phyloP scores from a whole-genome alignment of 2,888 invertebrate species.

The Tetanocera ferruginea region DNA sequence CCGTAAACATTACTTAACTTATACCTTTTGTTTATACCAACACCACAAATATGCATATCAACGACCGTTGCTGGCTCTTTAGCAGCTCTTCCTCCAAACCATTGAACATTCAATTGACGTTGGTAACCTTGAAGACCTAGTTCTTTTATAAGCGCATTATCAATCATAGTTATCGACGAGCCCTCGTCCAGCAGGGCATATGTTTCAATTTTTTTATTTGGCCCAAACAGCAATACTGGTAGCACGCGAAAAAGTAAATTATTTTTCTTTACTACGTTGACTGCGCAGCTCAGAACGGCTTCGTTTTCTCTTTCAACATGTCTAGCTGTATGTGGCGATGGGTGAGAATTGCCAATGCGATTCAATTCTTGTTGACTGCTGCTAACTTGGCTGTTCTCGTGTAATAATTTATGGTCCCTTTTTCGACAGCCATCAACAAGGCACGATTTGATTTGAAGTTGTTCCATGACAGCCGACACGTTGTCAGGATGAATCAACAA shows the following conservation, averaged over 20 bases:
- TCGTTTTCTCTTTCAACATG: not conserved
- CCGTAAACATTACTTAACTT: slow-evolving; percentile 33
- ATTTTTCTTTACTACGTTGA: not conserved
- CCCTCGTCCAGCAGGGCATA: slow-evolving; percentile 31
- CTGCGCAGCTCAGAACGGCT: too few relatives aligned
- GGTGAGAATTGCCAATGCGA: not conserved
- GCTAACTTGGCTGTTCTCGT: not conserved
- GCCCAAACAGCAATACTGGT: slow-evolving; percentile 6
- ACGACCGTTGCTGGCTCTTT: not conserved
- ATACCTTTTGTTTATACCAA: slow-evolving; percentile 3
- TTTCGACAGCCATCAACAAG: not conserved
- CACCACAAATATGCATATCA: slow-evolving; percentile 33
- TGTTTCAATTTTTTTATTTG: slow-evolving; percentile 32
- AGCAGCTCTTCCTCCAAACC: not conserved
- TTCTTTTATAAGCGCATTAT: slow-evolving; percentile 29
- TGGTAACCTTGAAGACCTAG: slow-evolving; percentile 34
- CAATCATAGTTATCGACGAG: slow-evolving; percentile 16
- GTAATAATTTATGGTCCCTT: slow-evolving; percentile 13
- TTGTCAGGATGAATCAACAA: slow-evolving; percentile 41
- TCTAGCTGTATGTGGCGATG: not conserved
- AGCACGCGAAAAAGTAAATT: slow-evolving; percentile 22
- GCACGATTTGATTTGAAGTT: slow-evolving; percentile 32
- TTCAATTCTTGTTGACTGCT: not conserved
- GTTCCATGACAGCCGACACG: slow-evolving; percentile 36
- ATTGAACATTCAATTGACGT: slow-evolving; percentile 3